A percentile compares a stretch with the other conserved stretches of the same genome.
Conservation (phyloP, 2,797 vertebrate species). For the Mastacembelus armatus region DNA sequence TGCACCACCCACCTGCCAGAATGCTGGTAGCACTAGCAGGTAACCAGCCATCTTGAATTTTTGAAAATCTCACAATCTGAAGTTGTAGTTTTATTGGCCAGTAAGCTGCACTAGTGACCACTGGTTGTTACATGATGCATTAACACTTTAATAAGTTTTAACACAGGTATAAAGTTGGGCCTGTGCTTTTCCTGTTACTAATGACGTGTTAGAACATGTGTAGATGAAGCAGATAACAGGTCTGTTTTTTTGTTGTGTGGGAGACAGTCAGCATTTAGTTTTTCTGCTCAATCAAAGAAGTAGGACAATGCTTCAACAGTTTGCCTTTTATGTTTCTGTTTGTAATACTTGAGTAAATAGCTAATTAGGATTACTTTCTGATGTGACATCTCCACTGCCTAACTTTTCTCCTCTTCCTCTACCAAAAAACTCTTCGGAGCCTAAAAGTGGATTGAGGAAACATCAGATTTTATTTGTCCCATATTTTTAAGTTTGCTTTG, state of each 20-base stretch:
- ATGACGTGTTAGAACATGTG: constrained; percentile 16
- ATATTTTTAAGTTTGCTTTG: too few species aligned
- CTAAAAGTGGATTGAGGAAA: constrained; percentile 12
- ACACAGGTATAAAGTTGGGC: background rate
- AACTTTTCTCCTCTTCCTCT: background rate
- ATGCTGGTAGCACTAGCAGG: constrained; percentile 11
- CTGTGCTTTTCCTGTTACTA: constrained; percentile 14
- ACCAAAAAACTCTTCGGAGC: background rate
- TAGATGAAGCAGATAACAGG: constrained; percentile 3
- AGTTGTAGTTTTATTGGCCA: constrained; percentile 18
- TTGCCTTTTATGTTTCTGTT: constrained; percentile 8
- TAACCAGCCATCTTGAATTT: constrained; percentile 7
- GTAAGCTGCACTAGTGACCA: background rate
- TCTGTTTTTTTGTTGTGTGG: constrained; percentile 11
- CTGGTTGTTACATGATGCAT: background rate
- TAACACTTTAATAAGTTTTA: constrained; percentile 4
- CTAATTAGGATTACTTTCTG: constrained; percentile 11
- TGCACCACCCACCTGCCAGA: constrained; percentile 8
- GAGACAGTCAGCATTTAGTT: background rate
- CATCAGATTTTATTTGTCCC: background rate
- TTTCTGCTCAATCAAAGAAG: constrained; percentile 10
- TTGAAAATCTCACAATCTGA: background rate
- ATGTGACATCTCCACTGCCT: background rate
- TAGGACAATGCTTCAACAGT: constrained; percentile 11
- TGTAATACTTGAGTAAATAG: constrained; percentile 28